phyloP scores from a whole-genome alignment of 2,113 vertebrate species.

The Tinamus guttatus region DNA sequence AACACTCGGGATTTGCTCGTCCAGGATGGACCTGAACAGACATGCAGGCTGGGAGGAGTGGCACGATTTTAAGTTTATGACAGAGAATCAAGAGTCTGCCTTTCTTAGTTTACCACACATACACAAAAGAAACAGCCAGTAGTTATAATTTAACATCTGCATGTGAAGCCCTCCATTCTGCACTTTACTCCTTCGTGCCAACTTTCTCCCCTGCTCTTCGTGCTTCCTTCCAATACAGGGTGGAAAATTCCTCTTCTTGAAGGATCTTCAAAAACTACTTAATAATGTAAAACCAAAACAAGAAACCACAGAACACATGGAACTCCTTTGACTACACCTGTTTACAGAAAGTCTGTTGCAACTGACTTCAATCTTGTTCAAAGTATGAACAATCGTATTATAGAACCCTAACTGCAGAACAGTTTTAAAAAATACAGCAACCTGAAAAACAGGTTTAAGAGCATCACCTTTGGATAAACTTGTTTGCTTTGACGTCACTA shows the following conservation, averaged over 20 bases:
- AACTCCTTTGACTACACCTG: slow-evolving; percentile 8
- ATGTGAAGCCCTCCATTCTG: neutral
- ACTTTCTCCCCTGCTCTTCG: neutral
- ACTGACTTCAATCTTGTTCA: neutral
- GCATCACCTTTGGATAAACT: slow-evolving; percentile 55
- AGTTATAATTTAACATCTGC: neutral
- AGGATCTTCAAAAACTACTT: neutral
- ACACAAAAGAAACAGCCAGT: neutral
- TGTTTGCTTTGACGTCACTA: slow-evolving; percentile 31
- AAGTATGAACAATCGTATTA: slow-evolving; percentile 20
- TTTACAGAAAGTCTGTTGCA: slow-evolving; percentile 32
- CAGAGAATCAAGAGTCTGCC: neutral
- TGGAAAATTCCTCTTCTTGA: neutral
- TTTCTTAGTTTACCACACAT: neutral
- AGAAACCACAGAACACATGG: neutral
- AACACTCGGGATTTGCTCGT: neutral
- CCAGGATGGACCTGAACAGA: neutral
- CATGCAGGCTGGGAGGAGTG: rapidly evolving
- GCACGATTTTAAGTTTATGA: neutral
- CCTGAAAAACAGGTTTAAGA: slow-evolving; percentile 66
- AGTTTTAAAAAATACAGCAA: neutral
- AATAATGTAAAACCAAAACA: neutral
- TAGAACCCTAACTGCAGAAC: slow-evolving; percentile 2
- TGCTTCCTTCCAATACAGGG: neutral
- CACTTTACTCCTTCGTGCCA: neutral